Conservation (phyloP, 2,888 invertebrate species). For the Cylindroiulus punctatus region DNA sequence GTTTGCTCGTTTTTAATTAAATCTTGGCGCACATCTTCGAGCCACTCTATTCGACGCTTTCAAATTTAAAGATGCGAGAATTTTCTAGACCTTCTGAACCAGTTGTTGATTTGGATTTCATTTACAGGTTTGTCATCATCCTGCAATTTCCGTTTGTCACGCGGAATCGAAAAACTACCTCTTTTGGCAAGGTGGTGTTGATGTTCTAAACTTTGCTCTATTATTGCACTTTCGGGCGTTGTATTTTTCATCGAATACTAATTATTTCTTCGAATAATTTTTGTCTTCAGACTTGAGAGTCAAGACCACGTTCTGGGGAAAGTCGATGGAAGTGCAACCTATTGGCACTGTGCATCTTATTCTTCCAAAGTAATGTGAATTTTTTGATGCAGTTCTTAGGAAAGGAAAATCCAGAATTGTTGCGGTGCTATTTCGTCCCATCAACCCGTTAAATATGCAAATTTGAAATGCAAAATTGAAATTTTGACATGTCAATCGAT, state of each 20-base stretch:
- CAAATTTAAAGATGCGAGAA: too few species aligned
- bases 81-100: neutral
- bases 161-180: conserved; percentile 80
- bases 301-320: conserved; percentile 90
- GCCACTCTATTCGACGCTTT: too few species aligned
- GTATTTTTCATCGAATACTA: neutral
- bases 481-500: too few species aligned
- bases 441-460: too few species aligned
- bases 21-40: too few species aligned
- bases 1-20: too few species aligned
- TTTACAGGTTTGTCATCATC: conserved; percentile 81
- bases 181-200: conserved; percentile 74
- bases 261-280: neutral
- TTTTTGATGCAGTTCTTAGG: too few species aligned
- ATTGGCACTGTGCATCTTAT: conserved; percentile 75
- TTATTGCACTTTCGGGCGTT: too few species aligned
- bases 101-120: neutral
- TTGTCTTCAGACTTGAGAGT: conserved; percentile 74
- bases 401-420: too few species aligned
- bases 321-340: conserved; percentile 89
- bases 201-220: neutral
- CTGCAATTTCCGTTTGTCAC: conserved; percentile 83
- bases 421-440: too few species aligned
- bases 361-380: conserved; percentile 64
- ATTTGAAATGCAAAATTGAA: too few species aligned